Evolutionary conservation across 2,113 vertebrate genomes (phyloP), one percentile per base, ranked within the genome.

Genomic region (Notarius quadriscutis): DNA sequence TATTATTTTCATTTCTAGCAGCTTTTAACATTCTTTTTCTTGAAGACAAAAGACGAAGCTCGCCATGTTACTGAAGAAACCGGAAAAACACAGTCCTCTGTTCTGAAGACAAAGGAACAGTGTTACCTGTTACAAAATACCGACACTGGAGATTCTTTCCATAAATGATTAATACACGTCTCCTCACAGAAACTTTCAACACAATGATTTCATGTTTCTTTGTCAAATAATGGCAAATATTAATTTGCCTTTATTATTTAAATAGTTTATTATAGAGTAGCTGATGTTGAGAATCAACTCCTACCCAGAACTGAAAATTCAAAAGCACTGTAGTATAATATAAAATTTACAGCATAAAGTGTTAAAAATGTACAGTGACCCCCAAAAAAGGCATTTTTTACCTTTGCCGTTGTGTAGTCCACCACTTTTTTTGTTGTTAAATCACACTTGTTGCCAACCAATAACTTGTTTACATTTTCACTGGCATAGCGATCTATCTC

Each of bases 381-480:
- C 34, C 34, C 15, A 84, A 74, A 48, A 71, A 77, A 77, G 12
- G 10, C 51, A 27, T 27, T 51, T 51, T 41, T 89, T 95, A 99
- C 98, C 97, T 99, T 99, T 91, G 98, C 98, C 92, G 98, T 99
- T 97, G 98, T 99, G 95, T 99, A 99, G 92, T 99, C 98, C 95
- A 99, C 98, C 94, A 99, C 98, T 95, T 99, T 99, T 96, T 99
- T 99, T 92, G 98, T 99, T 90, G 98, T 99, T 94, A 99, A 94
- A 93, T 99, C 98, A 93, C 98, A 99, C 91, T 99, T 99, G 96
- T 99, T 99, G 89, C 98, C 98, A 92, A 99, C 98, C 97, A 99
- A 96, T 91, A 99, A 96, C 95, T 99, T 99, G 96, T 99, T 99
- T 94, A 99, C 98, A 12, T 99, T 99, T 96, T 99, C 98, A 95